phyloP scores from a whole-genome alignment of 2,797 vertebrate genomes.

The Takifugu ocellatus region DNA sequence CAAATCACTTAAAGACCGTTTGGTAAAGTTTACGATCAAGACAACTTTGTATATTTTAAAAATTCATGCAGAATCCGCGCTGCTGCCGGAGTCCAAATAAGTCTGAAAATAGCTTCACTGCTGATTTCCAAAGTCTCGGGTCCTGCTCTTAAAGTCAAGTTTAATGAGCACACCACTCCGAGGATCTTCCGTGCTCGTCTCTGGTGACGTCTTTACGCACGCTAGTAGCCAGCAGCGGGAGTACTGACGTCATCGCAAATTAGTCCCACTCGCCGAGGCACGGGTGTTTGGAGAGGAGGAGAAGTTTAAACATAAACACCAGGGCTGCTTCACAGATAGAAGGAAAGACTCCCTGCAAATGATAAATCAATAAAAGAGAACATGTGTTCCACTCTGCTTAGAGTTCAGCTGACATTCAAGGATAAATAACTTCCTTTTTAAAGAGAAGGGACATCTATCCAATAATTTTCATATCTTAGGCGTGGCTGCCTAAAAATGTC shows the following conservation, averaged over 20 bases:
- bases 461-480: slow-evolving; percentile 1
- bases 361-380: slow-evolving; percentile 16
- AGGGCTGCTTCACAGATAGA: slow-evolving; percentile 12
- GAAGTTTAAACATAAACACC: slow-evolving; percentile 29
- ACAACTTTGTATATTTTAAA: not conserved
- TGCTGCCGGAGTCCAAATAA: not conserved
- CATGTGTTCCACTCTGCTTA: slow-evolving; percentile 3
- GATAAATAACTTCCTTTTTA: slow-evolving; percentile 16
- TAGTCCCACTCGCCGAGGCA: slow-evolving; percentile 37
- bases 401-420: slow-evolving; percentile 31
- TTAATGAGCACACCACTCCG: slow-evolving; percentile 13
- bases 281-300: slow-evolving; percentile 31
- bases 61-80: not conserved
- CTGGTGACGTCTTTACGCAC: slow-evolving; percentile 70
- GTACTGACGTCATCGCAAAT: slow-evolving; percentile 63
- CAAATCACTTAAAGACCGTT: no score
- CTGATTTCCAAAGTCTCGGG: not conserved
- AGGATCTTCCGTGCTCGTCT: slow-evolving; percentile 18
- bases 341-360: slow-evolving; percentile 17
- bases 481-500: not conserved
- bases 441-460: slow-evolving; percentile 15
- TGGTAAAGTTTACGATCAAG: no score
- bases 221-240: slow-evolving; percentile 35
- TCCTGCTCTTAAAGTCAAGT: slow-evolving; percentile 7
- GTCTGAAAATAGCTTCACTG: not conserved